Base-by-base conservation (phyloP, 2,797 vertebrate genomes). In the Dendrocincla fuliginosa region DNA sequence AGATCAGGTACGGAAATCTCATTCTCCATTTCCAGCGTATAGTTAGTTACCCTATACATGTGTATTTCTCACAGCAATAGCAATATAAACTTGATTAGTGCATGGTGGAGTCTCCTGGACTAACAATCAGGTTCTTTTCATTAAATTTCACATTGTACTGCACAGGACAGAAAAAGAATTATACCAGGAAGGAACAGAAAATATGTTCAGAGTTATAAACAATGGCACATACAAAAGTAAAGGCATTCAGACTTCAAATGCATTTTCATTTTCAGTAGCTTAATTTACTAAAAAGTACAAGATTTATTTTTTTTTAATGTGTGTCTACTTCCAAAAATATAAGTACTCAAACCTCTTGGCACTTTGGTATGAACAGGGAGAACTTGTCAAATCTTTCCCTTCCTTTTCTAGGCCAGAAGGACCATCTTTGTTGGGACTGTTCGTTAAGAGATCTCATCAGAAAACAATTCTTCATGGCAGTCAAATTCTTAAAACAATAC, bases 401-500 rank as follows among this genome's bases (percentile, higher is more conserved):
- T 35, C 23, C 39, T 78, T 55, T 88, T 57, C 55, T 53, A 78
- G 79, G 55, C 78, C 75, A 57, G 42, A 70, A 92, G 77, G 61
- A 81, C 64, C 27, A 13, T 94, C 84, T 53, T 82, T 30, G 9
- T 42, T 67, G 61, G 60, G 52, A 65, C 57, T 44, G 49, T 60
- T 90, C 69, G 84, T 80, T 92, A 84, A 69, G 52, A 87, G 70
- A 63, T 96, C 63, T 50, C 91, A 75, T 91, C 83, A 84, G 94
- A 89, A 97, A 95, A 93, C 91, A 82, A 96, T 97, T 77, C 91
- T 90, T 84, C 17, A 1, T 78, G 33, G 80, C 88, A 65, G 47
- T 68, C 82, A 87, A 87, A 95, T 94, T 94, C 83, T 76, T 77
- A 93, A 96, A 95, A 97, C 97, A 97, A 94, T 97, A 84, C 89